These are phyloP conservation scores for Hyperoplus lanceolatus DNA, from an alignment of 2,797 vertebrate species.

Conservation along the genomic window DNA sequence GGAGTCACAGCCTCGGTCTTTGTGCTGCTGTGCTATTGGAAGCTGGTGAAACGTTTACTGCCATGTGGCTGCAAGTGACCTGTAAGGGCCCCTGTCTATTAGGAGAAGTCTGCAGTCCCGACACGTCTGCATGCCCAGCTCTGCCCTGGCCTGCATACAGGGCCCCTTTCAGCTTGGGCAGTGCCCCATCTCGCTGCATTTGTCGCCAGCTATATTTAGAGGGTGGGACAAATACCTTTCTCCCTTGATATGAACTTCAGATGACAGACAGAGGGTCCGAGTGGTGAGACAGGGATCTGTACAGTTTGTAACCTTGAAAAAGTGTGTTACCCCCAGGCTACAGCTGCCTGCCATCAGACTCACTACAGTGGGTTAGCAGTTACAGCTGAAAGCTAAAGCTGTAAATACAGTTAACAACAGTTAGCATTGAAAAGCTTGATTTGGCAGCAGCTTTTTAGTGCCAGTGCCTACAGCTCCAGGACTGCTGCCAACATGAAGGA, in stretches of 20 bases:
- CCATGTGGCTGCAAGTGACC: slow-evolving; percentile 59
- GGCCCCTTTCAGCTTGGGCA: slow-evolving; percentile 64
- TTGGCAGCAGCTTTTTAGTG: slow-evolving; percentile 52
- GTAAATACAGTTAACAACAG: slow-evolving; percentile 62
- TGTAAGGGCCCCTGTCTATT: slow-evolving; percentile 56
- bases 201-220: slow-evolving; percentile 86
- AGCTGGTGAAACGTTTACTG: slow-evolving; percentile 27
- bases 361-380: slow-evolving; percentile 52
- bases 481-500: slow-evolving; percentile 53
- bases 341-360: slow-evolving; percentile 59
- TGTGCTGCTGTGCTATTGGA: slow-evolving; percentile 18
- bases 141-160: slow-evolving; percentile 55
- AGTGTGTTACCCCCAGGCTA: slow-evolving; percentile 56
- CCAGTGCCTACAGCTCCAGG: slow-evolving; percentile 52
- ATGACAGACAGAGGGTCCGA: slow-evolving; percentile 70
- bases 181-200: slow-evolving; percentile 80
- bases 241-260: slow-evolving; percentile 78
- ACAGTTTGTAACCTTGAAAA: slow-evolving; percentile 72
- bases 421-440: slow-evolving; percentile 50
- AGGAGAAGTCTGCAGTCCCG: slow-evolving; percentile 63
- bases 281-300: slow-evolving; percentile 54
- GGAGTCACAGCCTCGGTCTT: slow-evolving; percentile 7
- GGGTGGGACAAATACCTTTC: slow-evolving; percentile 78
- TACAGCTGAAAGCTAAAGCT: slow-evolving; percentile 51
- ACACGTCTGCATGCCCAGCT: slow-evolving; percentile 66